Base-by-base conservation (phyloP, 37 sponge, comb jelly and placozoan species). In the Mnemiopsis leidyi region DNA sequence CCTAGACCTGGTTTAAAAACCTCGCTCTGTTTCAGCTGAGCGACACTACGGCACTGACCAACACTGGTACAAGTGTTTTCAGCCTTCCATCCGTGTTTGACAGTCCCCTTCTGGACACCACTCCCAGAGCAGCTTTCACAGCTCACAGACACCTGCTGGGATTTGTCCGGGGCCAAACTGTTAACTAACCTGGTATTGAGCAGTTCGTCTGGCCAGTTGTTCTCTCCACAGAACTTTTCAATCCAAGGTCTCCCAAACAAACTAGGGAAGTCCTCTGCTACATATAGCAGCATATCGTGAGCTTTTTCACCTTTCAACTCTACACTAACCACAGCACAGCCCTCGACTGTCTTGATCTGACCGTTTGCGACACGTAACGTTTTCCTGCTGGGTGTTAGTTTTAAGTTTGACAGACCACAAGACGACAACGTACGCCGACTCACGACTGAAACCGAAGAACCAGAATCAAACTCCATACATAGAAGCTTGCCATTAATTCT, bases 71-170 rank as follows among this genome's bases (percentile, higher is more conserved):
- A 69, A 69, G 73, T 69, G 73, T 69, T 69, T 25, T 69, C n/a
- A 69, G n/a, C 9, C 73, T 69, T 69, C 73, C 73, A 69, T 3
- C 73, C 73, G 73, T 69, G 7, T 3, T 21, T 20, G 3, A 69
- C 73, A 3, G 73, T 69, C 9, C 73, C 73, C n/a, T 25, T 69
- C 21, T 25, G 24, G 73, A 69, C 73, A 69, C 73, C 73, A 69
- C 73, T 69, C 73, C 73, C 73, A 69, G 73, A 69, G 73, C 73
- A 69, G 73, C 73, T 69, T 69, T 69, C n/a, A 69, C 73, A 69
- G 73, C 73, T 69, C 73, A 69, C 73, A 23, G 73, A 69, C 73
- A 69, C 73, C 73, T 69, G 28, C 24, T 69, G 73, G 73, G 73
- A 69, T 69, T 69, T 69, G 73, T 69, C 73, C 24, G 73, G 73